Base-by-base conservation (phyloP, 2,797 vertebrate genomes). In the Arremon brunneinucha region DNA sequence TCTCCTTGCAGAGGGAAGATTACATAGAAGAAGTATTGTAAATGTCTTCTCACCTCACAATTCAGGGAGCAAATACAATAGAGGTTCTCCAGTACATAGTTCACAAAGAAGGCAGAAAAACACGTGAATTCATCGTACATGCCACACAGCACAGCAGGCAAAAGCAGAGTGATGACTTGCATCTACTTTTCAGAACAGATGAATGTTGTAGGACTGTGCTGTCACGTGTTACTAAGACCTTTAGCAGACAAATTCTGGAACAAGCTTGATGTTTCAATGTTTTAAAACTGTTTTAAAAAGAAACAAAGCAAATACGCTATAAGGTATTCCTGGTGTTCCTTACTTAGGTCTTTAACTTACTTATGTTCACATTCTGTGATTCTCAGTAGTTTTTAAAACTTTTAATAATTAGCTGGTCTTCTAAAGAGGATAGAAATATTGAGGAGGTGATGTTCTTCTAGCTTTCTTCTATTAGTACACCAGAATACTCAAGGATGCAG, bases 41-140 rank as follows among this genome's bases (percentile, higher is more conserved):
- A 90, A 90, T 83, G 85, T 90, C 67, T 89, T 84, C 63, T 87
- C 39, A 56, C 43, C 83, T 93, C 74, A 59, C 75, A 94, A 43
- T 28, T 84, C 13, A 1, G 56, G 52, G 70, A 83, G 49, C 49
- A 92, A 89, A 57, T 75, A 71, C 62, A 86, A 7, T 39, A 83
- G 60, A 75, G 35, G 23, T 68, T 95, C 60, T 84, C 39, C 21
- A 65, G 78, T 41, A 64, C 23, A 37, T 21, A 12, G 35, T 72
- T 95, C 52, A 69, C 60, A 82, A 60, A 69, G 67, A 46, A 76
- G 22, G 44, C 52, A 67, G 67, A 70, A 90, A 93, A 93, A 11
- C 55, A 70, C 0, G 0, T 59, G 59, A 87, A 75, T 74, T 81
- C 41, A 8, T 32, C 52, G 77, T 94, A 62, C 32, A 26, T 67